Base-by-base conservation (phyloP, 30 jellyfish, hydroid and myxozoan species). In the Hydractinia symbiolongicarpus region DNA sequence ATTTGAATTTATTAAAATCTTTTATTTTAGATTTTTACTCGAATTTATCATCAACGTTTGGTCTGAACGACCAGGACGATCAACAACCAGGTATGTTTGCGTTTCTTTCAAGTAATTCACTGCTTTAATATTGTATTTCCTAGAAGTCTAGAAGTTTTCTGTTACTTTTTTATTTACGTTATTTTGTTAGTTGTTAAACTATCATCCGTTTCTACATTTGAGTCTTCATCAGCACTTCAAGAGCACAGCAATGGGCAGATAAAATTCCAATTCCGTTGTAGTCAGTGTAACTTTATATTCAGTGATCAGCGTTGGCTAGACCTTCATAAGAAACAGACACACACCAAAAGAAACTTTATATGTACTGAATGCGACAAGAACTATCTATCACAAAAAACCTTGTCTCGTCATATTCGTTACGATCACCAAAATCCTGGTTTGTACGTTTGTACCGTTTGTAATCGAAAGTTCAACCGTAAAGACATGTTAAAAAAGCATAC, bases 201-300 rank as follows among this genome's bases (percentile, higher is more conserved):
- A 51, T 44, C 40, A 44, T n/a, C 40, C 40, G 40, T 44, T 51
- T n/a, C 19, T 64, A 44, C 19, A 13, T n/a, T 6, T 6, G 74
- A n/a, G 74, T 64, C 76, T 66, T 54, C 82, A 60, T 79, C 87
- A 79, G 73, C 87, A 62, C 87, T 79, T 79, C 87, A 61, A 60
- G 87, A 79, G 87, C 87, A 61, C 87, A 79, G 55, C 53, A 4
- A 64, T 64, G 74, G 4, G 74, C 74, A 64, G 74, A 50, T 20
- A 49, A 50, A 50, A 20, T 71, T 71, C 40, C 52, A 64, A 9
- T 64, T 64, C 40, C 80, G 80, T 20, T 71, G 80, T 20, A 20
- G 17, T 15, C 61, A 20, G 67, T 71, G 80, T 50, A 4, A 71
- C 56, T 50, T 71, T n/a, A 50, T 8, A n/a, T 71, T 71, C 80